Evolutionary conservation across 2,888 invertebrate genomes (phyloP), one percentile per base, ranked within the genome.

Genomic region (Nasonia oneida): DNA sequence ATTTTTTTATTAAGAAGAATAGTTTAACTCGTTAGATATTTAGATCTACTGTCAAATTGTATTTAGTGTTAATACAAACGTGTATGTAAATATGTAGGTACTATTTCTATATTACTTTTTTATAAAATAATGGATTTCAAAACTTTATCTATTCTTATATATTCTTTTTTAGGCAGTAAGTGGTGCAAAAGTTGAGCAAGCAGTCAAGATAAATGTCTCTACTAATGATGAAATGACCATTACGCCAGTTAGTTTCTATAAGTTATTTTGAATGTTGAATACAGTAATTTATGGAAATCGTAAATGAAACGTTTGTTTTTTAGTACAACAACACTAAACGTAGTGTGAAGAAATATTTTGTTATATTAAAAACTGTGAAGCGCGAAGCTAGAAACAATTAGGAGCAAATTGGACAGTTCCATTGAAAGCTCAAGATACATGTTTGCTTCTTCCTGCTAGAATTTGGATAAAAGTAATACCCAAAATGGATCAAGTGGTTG

Each of bases 401-500:
- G 29, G 6, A 70, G 14, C 42, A 23, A 79, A 70, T 78, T 80
- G 47, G 29, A 82, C 88, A 8, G 85, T 88, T 71, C 84, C 88
- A 3, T 89, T 91, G 74, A 87, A 88, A n/a, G 73, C 89, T 5
- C 89, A 89, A 33, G 91, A 92, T 73, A 86, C 89, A 74, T 91
- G 90, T 78, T 89, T 90, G n/a, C n/a, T 92, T 5, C 70, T 89
- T 61, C 88, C 89, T 18, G 83, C 89, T 64, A 90, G 89, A 88
- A 90, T 89, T 87, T 91, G 90, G 90, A 89, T 91, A 85, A 91
- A 90, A 88, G 71, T 92, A 50, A 83, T 90, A 53, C 84, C 87
- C 8, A 53, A 84, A 6, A 64, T 88, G 29, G 86, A 86, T 5
- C 85, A 18, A 5, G 86, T 88, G 86, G 86, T 87, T 50, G 83